A percentile compares a stretch with the other conserved stretches of the same genome.
Evolutionary conservation across 2,888 invertebrate species (phyloP).

Genomic region (Mesopsocus fuscifrons): DNA sequence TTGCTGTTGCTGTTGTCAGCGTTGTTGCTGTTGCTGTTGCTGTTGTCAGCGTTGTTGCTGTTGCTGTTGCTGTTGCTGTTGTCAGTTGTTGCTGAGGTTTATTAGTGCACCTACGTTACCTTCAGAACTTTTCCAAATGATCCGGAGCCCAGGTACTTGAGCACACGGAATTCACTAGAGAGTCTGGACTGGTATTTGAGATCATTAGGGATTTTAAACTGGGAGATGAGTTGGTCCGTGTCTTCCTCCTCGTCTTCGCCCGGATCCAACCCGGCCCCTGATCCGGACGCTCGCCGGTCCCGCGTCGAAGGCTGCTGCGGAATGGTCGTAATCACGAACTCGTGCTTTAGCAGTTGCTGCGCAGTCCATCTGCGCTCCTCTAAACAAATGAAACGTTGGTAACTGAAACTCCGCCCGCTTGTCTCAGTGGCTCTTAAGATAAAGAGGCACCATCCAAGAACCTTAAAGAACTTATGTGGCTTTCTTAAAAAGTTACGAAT

Average conservation of each 20-base stretch:
- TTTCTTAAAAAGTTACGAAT: too few relatives aligned
- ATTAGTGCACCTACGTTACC: too few relatives aligned
- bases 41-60: too few relatives aligned
- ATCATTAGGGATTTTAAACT: slow-evolving; percentile 9
- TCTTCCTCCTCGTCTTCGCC: background rate
- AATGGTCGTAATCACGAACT: slow-evolving; percentile 39
- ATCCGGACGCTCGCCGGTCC: background rate
- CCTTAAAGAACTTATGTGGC: background rate
- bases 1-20: too few relatives aligned
- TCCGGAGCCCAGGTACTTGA: slow-evolving; percentile 76
- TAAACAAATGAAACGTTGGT: background rate
- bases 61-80: too few relatives aligned
- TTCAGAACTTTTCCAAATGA: slow-evolving; percentile 94
- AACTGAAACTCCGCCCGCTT: too few relatives aligned
- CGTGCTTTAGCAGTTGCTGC: slow-evolving; percentile 54
- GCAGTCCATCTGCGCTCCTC: slow-evolving; percentile 39
- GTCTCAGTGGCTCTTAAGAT: too few relatives aligned
- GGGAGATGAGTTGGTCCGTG: background rate
- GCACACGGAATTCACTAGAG: slow-evolving; percentile 58
- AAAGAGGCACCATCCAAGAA: too few relatives aligned
- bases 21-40: too few relatives aligned
- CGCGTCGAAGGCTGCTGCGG: background rate
- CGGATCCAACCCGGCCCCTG: background rate
- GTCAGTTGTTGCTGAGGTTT: too few relatives aligned
- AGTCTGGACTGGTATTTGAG: slow-evolving; percentile 47